phyloP scores from a whole-genome alignment of 64 coral and sea anemone genomes.

The Cladopsammia gracilis region DNA sequence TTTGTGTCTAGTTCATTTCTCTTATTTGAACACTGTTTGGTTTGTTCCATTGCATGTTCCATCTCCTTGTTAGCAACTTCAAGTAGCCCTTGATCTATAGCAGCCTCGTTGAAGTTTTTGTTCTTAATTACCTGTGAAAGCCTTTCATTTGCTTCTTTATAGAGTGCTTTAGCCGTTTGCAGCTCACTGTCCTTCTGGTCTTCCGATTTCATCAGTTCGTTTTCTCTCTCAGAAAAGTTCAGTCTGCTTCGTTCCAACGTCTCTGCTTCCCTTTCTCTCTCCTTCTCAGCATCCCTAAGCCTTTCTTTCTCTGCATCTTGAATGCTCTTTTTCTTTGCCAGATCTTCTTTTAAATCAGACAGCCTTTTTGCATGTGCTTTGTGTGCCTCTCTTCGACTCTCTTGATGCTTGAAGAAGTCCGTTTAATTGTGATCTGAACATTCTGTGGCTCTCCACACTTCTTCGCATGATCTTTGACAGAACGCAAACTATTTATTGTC shows the following conservation, averaged over 20 bases:
- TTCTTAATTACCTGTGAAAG: too few species aligned
- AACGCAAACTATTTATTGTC: constrained; percentile 60
- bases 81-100: too few species aligned
- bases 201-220: not conserved
- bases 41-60: too few species aligned
- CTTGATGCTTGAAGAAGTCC: constrained; percentile 66
- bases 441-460: constrained; percentile 46
- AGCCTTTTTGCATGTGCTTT: constrained; percentile 44
- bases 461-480: constrained; percentile 76
- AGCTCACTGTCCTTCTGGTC: constrained; percentile 59
- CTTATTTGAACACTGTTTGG: too few species aligned
- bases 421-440: constrained; percentile 44
- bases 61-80: too few species aligned
- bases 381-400: constrained; percentile 50
- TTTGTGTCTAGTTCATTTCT: too few species aligned
- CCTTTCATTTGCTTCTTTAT: too few species aligned
- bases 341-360: constrained; percentile 57
- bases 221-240: constrained; percentile 32
- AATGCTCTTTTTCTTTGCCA: constrained; percentile 38
- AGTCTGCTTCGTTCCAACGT: constrained; percentile 37
- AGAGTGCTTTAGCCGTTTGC: not conserved
- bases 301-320: constrained; percentile 38
- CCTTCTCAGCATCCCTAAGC: not conserved
- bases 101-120: too few species aligned
- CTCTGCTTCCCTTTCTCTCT: not conserved